A percentile compares a stretch with the other conserved stretches of the same genome.
Conservation (phyloP, 2,797 vertebrate genomes). For the Picus viridis region DNA sequence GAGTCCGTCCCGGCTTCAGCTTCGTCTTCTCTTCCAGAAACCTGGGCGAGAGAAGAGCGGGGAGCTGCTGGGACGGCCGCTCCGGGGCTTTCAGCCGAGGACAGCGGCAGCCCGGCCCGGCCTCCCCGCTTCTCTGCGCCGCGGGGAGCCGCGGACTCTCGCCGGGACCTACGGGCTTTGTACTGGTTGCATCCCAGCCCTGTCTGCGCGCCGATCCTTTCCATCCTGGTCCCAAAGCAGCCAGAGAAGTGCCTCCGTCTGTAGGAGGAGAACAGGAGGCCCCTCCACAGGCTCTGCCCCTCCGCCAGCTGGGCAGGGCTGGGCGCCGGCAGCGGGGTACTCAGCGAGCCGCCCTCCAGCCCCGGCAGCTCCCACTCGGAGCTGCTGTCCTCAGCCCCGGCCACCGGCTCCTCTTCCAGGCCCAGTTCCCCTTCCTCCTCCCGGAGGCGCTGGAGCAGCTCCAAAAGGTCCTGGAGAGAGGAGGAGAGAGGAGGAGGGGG, state of each 20-base stretch:
- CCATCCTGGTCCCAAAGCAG: slow-evolving; percentile 82
- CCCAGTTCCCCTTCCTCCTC: background rate
- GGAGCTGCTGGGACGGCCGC: no score
- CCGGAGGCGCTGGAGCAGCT: background rate
- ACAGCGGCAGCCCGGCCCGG: background rate
- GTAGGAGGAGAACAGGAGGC: slow-evolving; percentile 62
- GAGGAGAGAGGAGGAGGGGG: background rate
- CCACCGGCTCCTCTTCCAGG: background rate
- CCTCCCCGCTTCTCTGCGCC: background rate
- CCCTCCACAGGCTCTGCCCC: background rate
- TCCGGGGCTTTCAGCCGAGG: background rate
- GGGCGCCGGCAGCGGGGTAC: background rate
- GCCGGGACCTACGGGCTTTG: background rate
- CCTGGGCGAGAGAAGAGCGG: background rate
- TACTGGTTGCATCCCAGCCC: slow-evolving; percentile 59
- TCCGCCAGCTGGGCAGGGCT: slow-evolving; percentile 49
- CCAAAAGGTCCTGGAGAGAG: background rate
- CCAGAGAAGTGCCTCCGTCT: slow-evolving; percentile 67
- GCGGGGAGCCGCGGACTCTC: background rate
- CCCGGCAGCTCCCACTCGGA: background rate
- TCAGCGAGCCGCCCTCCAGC: slow-evolving; percentile 40
- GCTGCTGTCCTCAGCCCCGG: background rate
- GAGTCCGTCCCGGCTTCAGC: background rate
- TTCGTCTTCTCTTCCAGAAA: slow-evolving; percentile 3
- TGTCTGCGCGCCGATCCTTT: slow-evolving; percentile 83